Evolutionary conservation across 2,888 invertebrate genomes (phyloP).

Genomic region (Salticus scenicus): DNA sequence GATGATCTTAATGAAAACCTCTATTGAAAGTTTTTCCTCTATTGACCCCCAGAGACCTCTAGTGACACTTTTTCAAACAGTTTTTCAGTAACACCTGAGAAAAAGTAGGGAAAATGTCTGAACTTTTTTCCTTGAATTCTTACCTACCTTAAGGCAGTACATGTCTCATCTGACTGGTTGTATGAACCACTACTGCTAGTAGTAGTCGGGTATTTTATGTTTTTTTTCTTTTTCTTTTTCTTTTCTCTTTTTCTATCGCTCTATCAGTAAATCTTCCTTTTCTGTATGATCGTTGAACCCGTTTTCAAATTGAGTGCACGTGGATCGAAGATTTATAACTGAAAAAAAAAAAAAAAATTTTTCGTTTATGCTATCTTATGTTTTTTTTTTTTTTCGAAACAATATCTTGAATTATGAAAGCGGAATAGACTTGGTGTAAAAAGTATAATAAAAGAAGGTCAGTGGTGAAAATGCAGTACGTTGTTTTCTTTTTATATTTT

Average conservation of each 20-base stretch:
- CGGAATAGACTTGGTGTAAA: neutral
- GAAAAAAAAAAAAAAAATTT: neutral
- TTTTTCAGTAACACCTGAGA: neutral
- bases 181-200: neutral
- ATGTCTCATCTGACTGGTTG: conserved; percentile 2
- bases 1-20: neutral
- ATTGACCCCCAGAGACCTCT: conserved; percentile 9
- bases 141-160: neutral
- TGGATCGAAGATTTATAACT: neutral
- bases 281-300: neutral
- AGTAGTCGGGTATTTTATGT: conserved; percentile 1
- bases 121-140: neutral
- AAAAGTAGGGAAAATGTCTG: neutral
- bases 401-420: neutral
- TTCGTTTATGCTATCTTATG: neutral
- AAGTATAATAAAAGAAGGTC: no score
- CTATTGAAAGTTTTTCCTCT: neutral
- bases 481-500: no score
- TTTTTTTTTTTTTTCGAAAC: neutral
- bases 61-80: neutral
- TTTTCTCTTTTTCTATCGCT: neutral
- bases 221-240: neutral
- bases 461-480: neutral
- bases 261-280: neutral
- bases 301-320: conserved; percentile 14